Base-by-base conservation (phyloP, 1,140 invertebrate genomes). In the Ceratina calcarata region DNA sequence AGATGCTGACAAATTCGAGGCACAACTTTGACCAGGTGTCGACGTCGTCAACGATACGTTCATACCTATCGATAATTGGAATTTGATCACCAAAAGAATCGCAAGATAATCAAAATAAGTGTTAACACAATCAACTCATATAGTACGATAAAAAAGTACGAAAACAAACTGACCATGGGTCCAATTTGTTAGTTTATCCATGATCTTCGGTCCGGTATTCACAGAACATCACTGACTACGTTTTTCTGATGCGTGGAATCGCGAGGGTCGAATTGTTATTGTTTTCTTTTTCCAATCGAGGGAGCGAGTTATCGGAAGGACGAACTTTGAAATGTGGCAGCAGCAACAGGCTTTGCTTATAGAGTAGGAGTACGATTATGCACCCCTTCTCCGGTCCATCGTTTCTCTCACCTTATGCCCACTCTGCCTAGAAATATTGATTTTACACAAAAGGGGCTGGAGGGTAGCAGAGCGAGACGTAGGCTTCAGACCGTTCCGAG, bases 311-410 rank as follows among this genome's bases (percentile, higher is more conserved):
- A 71, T 49, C 24, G 58, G n/a, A 71, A 81, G 24, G 20, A 37
- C 37, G 53, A 71, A 66, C 49, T 79, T 76, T 62, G 49, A 85
- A 85, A 78, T 87, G 78, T 78, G 78, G 61, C 82, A 82, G 77
- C 90, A 92, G 91, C 92, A 93, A 93, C 91, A 93, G 91, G 91
- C 91, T 92, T 92, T 91, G 87, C 86, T 88, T 90, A 90, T 92
- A 92, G 86, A 87, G 83, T 77, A 84, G 83, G 75, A 83, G 85
- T 82, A 86, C 79, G 83, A 91, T 88, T 87, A 45, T 84, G 74
- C 84, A 88, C 78, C 91, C 89, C 89, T 91, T 87, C 89, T 85
- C 70, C 37, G 22, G 18, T 49, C 45, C 69, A 57, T 78, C 60
- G 60, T 72, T 80, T 85, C 82, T 84, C 68, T 90, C 87, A 86